phyloP scores from a whole-genome alignment of 2,888 invertebrate genomes.

The Luffia ferchaultella region DNA sequence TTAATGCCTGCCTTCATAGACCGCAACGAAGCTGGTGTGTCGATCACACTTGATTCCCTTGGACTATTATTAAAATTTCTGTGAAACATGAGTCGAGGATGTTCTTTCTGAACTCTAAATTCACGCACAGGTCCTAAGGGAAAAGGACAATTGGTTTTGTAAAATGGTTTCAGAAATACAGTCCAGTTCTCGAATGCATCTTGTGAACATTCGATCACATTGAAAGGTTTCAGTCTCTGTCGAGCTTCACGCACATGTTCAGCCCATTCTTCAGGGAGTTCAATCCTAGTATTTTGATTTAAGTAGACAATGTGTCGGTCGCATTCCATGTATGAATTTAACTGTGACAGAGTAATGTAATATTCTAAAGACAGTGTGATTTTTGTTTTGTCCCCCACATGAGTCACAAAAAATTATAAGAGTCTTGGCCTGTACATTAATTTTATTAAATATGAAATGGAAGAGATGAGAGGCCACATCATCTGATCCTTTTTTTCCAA shows the following conservation, averaged over 20 bases:
- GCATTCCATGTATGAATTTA: slow-evolving; percentile 1
- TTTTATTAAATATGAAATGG: slow-evolving; percentile 2
- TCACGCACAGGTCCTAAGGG: slow-evolving; percentile 6
- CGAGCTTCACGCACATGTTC: slow-evolving; percentile 8
- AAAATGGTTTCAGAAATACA: slow-evolving; percentile 11
- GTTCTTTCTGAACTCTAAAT: slow-evolving; percentile 10
- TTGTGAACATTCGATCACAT: slow-evolving; percentile 7
- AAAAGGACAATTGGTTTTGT: slow-evolving; percentile 10
- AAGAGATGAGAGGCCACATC: slow-evolving; percentile 6
- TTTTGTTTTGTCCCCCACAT: slow-evolving; percentile 4
- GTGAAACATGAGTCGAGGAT: slow-evolving; percentile 12
- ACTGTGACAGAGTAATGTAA: slow-evolving; percentile 7
- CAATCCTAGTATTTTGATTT: slow-evolving; percentile 10
- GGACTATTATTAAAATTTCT: slow-evolving; percentile 11
- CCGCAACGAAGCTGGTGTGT: slow-evolving; percentile 11
- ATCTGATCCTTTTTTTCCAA: slow-evolving; percentile 8
- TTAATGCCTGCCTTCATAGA: slow-evolving; percentile 9
- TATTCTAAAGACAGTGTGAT: slow-evolving; percentile 2
- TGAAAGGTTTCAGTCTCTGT: slow-evolving; percentile 10
- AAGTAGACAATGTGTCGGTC: slow-evolving; percentile 6
- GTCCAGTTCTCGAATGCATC: slow-evolving; percentile 10
- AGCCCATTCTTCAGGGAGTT: slow-evolving; percentile 9
- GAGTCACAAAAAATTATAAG: slow-evolving; percentile 2
- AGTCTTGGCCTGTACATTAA: slow-evolving; percentile 2
- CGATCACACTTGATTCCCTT: slow-evolving; percentile 10